A percentile compares a stretch with the other conserved stretches of the same genome.
Evolutionary conservation across 2,113 vertebrate genomes (phyloP).

Genomic region (Alosa alosa): DNA sequence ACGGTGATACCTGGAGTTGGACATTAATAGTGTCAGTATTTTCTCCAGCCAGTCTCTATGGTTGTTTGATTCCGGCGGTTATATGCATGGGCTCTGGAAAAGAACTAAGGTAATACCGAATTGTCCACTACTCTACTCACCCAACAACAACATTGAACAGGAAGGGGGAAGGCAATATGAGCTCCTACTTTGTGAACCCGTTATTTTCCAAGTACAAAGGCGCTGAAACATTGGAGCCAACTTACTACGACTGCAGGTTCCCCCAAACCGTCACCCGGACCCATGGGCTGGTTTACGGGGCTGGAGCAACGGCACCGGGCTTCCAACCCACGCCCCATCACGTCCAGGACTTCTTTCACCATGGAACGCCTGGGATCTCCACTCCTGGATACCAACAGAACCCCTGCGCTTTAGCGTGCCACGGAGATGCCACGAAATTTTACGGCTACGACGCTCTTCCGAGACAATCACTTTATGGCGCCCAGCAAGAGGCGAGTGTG

Average conservation of each 20-base stretch:
- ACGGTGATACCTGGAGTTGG: constrained; percentile 28
- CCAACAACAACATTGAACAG: constrained; percentile 15
- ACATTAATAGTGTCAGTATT: constrained; percentile 17
- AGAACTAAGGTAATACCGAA: constrained; percentile 25
- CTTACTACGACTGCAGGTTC: constrained; percentile 86
- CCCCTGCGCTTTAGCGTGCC: constrained; percentile 80
- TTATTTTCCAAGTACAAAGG: constrained; percentile 88
- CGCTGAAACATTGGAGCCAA: constrained; percentile 80
- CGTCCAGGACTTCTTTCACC: constrained; percentile 85
- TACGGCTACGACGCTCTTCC: constrained; percentile 85
- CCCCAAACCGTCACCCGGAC: constrained; percentile 79
- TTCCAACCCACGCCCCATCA: constrained; percentile 83
- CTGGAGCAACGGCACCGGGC: constrained; percentile 73
- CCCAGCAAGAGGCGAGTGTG: constrained; percentile 82
- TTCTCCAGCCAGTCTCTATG: constrained; percentile 16
- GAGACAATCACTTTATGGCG: constrained; percentile 82
- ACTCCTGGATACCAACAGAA: constrained; percentile 82
- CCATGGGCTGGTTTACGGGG: constrained; percentile 80
- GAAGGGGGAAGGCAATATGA: constrained; percentile 62
- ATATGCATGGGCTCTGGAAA: constrained; percentile 36
- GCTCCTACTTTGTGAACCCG: constrained; percentile 86
- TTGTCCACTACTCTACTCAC: constrained; percentile 24
- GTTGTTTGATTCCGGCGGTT: constrained; percentile 34
- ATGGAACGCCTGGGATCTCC: constrained; percentile 79
- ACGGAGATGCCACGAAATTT: constrained; percentile 84